Conservation (phyloP, 2,888 invertebrate genomes). For the Leucophenga maculata region DNA sequence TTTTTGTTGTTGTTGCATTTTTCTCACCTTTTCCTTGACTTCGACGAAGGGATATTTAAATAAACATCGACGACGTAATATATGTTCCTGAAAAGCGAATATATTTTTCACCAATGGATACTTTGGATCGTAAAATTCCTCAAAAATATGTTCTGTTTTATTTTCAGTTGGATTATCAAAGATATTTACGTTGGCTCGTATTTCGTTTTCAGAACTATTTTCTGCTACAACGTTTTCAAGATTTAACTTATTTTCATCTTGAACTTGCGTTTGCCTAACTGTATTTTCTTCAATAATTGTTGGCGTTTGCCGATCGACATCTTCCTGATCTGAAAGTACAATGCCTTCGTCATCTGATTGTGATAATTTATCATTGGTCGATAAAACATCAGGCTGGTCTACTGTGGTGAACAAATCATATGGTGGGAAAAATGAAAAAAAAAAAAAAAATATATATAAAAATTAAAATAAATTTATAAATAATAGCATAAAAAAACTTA, state of each 20-base stretch:
- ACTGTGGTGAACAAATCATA: constrained; percentile 4
- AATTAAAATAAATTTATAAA: constrained; percentile 43
- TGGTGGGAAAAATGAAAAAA: constrained; percentile 40
- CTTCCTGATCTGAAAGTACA: constrained; percentile 67
- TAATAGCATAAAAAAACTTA: no score
- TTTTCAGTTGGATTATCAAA: constrained; percentile 28
- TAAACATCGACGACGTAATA: constrained; percentile 42
- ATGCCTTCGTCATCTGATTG: constrained; percentile 68
- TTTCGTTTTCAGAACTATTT: constrained; percentile 14
- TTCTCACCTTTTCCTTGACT: no score
- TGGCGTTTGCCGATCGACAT: constrained; percentile 49
- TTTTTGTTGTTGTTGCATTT: no score
- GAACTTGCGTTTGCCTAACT: constrained; percentile 57
- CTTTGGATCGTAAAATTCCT: constrained; percentile 15
- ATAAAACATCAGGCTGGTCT: constrained; percentile 34
- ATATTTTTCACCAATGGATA: constrained; percentile 48
- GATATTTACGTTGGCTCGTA: constrained; percentile 1
- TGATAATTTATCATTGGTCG: constrained; percentile 48
- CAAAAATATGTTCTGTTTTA: constrained; percentile 25
- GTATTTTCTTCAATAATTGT: constrained; percentile 60
- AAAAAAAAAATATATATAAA: constrained; percentile 31
- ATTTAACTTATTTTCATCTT: constrained; percentile 50
- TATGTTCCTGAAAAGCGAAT: constrained; percentile 51
- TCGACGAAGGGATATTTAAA: constrained; percentile 59
- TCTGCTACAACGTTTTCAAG: constrained; percentile 39